Percentiles rank a stretch among this genome's conserved stretches.
Conservation (phyloP, 2,113 vertebrate genomes). For the Recurvirostra avosetta region DNA sequence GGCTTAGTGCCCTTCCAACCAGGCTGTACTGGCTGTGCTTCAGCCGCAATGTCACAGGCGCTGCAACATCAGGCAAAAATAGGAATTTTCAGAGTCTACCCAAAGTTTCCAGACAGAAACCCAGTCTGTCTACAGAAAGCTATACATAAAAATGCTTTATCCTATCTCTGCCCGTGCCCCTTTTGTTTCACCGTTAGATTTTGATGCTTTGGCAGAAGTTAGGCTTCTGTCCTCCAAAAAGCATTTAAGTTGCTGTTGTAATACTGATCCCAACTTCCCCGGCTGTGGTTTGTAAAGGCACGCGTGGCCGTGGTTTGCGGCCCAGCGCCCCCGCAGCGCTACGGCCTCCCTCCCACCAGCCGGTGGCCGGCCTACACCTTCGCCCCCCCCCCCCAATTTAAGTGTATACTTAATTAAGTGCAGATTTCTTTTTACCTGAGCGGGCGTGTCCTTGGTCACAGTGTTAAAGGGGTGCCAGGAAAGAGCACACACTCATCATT, state of each 20-base stretch:
- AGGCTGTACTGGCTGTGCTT: not conserved
- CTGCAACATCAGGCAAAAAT: accelerated
- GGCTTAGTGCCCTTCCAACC: not conserved
- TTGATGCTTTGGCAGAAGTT: not conserved
- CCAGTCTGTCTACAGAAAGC: not conserved
- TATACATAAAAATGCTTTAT: not conserved
- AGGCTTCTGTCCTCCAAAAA: not conserved
- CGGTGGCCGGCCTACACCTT: no score
- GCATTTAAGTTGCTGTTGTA: accelerated
- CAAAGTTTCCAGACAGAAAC: not conserved
- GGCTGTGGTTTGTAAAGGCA: not conserved
- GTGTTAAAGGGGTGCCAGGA: not conserved
- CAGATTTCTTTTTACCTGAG: not conserved
- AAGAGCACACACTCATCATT: not conserved
- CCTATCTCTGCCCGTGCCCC: accelerated
- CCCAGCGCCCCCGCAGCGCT: not conserved
- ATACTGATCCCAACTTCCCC: accelerated
- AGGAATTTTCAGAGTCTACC: not conserved
- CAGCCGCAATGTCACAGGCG: accelerated
- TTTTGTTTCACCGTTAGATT: not conserved
- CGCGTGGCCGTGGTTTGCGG: accelerated
- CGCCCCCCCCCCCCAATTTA: not conserved
- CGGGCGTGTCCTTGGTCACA: accelerated
- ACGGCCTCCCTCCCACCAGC: not conserved
- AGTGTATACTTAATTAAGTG: accelerated